Base-by-base conservation (phyloP, 1,140 invertebrate genomes). In the Solenopsis fugax region DNA sequence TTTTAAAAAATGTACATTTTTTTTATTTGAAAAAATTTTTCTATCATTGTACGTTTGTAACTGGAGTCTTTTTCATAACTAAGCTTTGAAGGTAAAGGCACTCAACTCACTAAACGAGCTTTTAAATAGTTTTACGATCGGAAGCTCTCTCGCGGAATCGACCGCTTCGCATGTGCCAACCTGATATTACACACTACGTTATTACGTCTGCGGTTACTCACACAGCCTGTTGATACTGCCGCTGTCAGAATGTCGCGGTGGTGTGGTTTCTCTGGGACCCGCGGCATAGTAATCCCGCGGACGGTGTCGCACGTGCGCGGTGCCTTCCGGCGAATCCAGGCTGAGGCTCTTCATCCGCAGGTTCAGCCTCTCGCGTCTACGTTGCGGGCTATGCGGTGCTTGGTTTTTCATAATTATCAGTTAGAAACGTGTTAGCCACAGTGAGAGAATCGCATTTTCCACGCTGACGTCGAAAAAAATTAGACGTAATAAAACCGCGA, bases 261-360 rank as follows among this genome's bases (percentile, higher is more conserved):
- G 94, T 87, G 96, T 95, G 10, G 95, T 93, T 91, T 96, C 96
- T 86, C 96, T 94, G 64, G 95, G 94, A 50, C 95, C 95, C 71
- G 94, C 91, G 56, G 94, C 91, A 84, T 96, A 95, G 75, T 96
- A 96, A 90, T 94, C 95, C 85, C 95, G 93, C 10, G 97, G 96
- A 18, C 97, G 96, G 92, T 98, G 96, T 90, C 98, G 97, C 60
- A 96, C 96, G 92, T 98, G 97, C 24, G 98, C 98, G n/a, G 98
- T 97, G 80, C 98, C 98, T 95, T 99, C 98, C 29, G 98, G 98
- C 13, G 98, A 99, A 95, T 99, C 99, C 96, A 99, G 95, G 58
- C 98, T 99, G 91, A 99, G 97, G 94, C 98, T 99, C 96, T 99
- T 99, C 98, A 99, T 99, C 92, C 99, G 97, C 94, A 99, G 97